phyloP scores from a whole-genome alignment of 35 echinoderm and acorn worm genomes.

The Heliocidaris erythrogramma region DNA sequence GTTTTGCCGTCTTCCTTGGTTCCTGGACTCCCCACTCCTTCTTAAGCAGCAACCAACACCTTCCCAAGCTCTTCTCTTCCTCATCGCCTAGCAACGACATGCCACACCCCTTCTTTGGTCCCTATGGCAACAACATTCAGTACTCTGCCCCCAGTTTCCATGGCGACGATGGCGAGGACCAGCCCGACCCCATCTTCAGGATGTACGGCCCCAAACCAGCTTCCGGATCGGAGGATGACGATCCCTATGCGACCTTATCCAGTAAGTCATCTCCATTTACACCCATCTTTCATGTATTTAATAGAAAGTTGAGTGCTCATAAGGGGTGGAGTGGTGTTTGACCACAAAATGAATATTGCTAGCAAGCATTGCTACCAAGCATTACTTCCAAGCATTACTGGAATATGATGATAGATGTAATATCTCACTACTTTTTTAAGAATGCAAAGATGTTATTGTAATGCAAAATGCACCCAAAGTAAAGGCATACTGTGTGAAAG shows the following conservation, averaged over 20 bases:
- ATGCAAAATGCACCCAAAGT: too few relatives aligned
- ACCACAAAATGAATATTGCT: too few relatives aligned
- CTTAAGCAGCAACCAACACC: slow-evolving; percentile 66
- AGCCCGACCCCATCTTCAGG: slow-evolving; percentile 35
- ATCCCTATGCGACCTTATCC: slow-evolving; percentile 76
- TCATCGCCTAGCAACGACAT: slow-evolving; percentile 54
- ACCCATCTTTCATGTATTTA: background rate
- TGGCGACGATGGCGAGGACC: slow-evolving; percentile 39
- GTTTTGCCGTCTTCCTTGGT: slow-evolving; percentile 98
- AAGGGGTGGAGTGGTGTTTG: too few relatives aligned
- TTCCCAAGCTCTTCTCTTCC: slow-evolving; percentile 54
- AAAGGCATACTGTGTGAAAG: too few relatives aligned
- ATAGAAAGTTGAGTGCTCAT: background rate
- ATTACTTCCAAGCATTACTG: too few relatives aligned
- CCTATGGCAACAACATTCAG: slow-evolving; percentile 37
- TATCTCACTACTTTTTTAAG: too few relatives aligned
- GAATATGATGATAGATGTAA: too few relatives aligned
- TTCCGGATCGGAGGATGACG: slow-evolving; percentile 42
- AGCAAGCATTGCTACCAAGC: too few relatives aligned
- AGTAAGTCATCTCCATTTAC: slow-evolving; percentile 65
- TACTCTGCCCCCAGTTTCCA: slow-evolving; percentile 27
- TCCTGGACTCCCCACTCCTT: slow-evolving; percentile 86
- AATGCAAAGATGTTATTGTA: too few relatives aligned
- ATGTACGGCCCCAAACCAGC: slow-evolving; percentile 57
- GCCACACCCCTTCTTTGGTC: slow-evolving; percentile 56